phyloP scores from a whole-genome alignment of 2,888 invertebrate species.

The Timandra comae region DNA sequence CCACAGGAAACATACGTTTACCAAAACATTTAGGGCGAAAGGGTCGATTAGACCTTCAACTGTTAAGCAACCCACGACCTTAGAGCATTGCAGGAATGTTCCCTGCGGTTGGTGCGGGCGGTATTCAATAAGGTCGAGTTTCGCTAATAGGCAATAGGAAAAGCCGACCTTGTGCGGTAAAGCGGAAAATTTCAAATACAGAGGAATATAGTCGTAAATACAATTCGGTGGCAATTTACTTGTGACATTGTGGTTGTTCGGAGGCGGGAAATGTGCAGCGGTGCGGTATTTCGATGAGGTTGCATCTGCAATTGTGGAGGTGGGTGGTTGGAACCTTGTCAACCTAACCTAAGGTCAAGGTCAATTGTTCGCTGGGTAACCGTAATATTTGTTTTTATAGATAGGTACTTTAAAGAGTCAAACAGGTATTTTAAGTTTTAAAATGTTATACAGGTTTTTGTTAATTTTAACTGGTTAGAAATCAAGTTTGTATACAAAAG shows the following conservation, averaged over 20 bases:
- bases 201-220: background rate
- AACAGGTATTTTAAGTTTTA: too few species aligned
- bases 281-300: conserved; percentile 4
- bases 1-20: conserved; percentile 16
- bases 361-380: conserved; percentile 10
- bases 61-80: conserved; percentile 12
- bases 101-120: background rate
- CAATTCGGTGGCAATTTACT: background rate
- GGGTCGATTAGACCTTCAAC: conserved; percentile 1
- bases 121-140: conserved; percentile 10
- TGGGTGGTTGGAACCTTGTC: too few species aligned
- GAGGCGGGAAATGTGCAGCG: conserved; percentile 2
- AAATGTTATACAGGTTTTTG: too few species aligned
- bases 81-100: background rate
- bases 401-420: too few species aligned
- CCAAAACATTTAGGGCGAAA: conserved; percentile 1
- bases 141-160: conserved; percentile 2
- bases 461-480: too few species aligned
- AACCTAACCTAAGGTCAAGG: conserved; percentile 31
- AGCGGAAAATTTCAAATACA: background rate
- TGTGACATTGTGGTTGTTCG: background rate
- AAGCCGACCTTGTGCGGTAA: background rate
- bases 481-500: too few species aligned
- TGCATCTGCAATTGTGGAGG: conserved; percentile 3
- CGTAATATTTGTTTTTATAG: too few species aligned